Percentiles rank a stretch among this genome's conserved stretches.
phyloP scores from a whole-genome alignment of 1,140 invertebrate genomes.

The Penaeus chinensis region DNA sequence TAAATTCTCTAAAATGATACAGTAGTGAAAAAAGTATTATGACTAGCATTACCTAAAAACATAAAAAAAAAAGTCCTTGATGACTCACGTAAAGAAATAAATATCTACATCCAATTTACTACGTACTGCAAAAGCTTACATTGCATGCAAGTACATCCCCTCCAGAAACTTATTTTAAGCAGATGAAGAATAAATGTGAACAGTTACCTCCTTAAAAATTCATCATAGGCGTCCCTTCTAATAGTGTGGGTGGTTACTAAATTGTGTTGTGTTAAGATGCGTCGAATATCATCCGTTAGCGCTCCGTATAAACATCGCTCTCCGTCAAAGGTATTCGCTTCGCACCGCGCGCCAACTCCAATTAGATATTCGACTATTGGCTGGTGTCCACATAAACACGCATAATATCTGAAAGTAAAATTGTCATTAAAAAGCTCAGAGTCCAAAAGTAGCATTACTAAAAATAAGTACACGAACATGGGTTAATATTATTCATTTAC shows the following conservation, averaged over 20 bases:
- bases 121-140: too few relatives aligned
- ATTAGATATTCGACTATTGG: constrained; percentile 72
- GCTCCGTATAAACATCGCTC: constrained; percentile 74
- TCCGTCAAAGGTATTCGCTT: constrained; percentile 75
- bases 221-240: constrained; percentile 71
- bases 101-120: not conserved
- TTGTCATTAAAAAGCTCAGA: not conserved
- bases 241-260: constrained; percentile 70
- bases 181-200: not conserved
- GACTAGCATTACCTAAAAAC: too few relatives aligned
- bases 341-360: constrained; percentile 72
- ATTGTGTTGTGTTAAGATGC: constrained; percentile 70
- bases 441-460: too few relatives aligned
- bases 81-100: not conserved
- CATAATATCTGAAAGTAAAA: constrained; percentile 71
- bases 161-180: not conserved
- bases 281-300: constrained; percentile 71
- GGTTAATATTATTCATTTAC: too few relatives aligned
- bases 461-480: not conserved
- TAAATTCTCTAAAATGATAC: too few relatives aligned
- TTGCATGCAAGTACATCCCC: not conserved
- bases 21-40: too few relatives aligned
- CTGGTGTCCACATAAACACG: constrained; percentile 73
- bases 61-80: not conserved
- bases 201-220: constrained; percentile 72